phyloP scores from a whole-genome alignment of 2,113 vertebrate genomes.

The Paedocypris sp. region DNA sequence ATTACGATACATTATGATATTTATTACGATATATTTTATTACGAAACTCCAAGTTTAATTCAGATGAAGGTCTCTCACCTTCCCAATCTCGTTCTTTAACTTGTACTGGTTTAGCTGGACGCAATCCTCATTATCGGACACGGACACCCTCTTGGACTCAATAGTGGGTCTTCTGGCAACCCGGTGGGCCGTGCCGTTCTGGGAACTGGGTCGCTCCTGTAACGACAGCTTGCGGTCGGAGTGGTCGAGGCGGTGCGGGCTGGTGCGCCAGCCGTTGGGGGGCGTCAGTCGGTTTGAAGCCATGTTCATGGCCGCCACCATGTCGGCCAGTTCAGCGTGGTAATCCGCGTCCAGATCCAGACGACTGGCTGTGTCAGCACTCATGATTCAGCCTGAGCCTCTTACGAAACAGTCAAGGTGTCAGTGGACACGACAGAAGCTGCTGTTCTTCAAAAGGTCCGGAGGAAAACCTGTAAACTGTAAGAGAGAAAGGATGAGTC shows the following conservation, averaged over 20 bases:
- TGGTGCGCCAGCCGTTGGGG: slow-evolving; percentile 37
- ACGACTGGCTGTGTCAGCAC: slow-evolving; percentile 24
- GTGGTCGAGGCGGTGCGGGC: slow-evolving; percentile 48
- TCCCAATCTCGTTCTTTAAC: slow-evolving; percentile 85
- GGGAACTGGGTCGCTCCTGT: slow-evolving; percentile 71
- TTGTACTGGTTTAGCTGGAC: slow-evolving; percentile 92
- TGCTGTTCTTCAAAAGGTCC: not conserved
- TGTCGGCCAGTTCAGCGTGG: slow-evolving; percentile 66
- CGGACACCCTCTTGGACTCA: slow-evolving; percentile 82
- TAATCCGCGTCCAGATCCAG: slow-evolving; percentile 48
- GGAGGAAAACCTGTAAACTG: slow-evolving; percentile 33
- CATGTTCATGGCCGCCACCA: slow-evolving; percentile 73
- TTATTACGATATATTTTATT: not conserved
- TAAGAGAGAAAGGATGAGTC: not conserved
- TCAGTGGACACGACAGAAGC: not conserved
- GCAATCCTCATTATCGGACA: slow-evolving; percentile 84
- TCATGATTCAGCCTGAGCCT: slow-evolving; percentile 38
- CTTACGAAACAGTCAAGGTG: not conserved
- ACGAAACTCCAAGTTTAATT: not conserved
- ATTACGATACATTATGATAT: not conserved
- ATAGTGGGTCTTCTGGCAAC: slow-evolving; percentile 75
- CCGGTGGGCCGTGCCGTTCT: slow-evolving; percentile 40
- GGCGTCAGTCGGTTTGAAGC: slow-evolving; percentile 39
- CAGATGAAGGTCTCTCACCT: slow-evolving; percentile 56
- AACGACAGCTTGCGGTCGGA: slow-evolving; percentile 82